Percentiles rank a stretch among this genome's conserved stretches.
Conservation (phyloP, 2,113 vertebrate genomes). For the Phaethon lepturus region DNA sequence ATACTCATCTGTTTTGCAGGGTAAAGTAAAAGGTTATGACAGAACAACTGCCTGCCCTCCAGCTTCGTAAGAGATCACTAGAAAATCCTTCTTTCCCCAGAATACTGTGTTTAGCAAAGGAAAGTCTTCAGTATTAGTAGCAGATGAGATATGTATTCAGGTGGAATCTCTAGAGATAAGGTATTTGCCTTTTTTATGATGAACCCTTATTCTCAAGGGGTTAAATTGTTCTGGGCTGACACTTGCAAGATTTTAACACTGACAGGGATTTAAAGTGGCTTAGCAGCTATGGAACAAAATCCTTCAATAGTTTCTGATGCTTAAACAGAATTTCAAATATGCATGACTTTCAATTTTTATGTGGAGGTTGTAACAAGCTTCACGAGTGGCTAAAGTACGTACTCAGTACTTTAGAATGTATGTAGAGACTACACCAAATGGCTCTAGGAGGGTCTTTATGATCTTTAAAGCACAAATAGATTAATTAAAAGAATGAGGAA, state of each 20-base stretch:
- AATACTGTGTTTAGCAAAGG: background rate
- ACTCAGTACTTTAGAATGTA: background rate
- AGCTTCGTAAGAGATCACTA: background rate
- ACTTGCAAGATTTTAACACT: slow-evolving; percentile 26
- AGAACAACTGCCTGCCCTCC: background rate
- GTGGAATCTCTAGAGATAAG: background rate
- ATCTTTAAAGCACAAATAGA: slow-evolving; percentile 24
- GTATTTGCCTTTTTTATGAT: background rate
- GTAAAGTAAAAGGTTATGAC: background rate
- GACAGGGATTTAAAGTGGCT: slow-evolving; percentile 39
- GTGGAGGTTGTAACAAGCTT: slow-evolving; percentile 14
- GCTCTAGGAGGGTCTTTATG: background rate
- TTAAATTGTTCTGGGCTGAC: slow-evolving; percentile 23
- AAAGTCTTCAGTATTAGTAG: background rate
- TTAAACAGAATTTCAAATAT: slow-evolving; percentile 41
- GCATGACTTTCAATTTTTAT: slow-evolving; percentile 34
- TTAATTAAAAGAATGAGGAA: background rate
- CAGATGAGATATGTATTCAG: background rate
- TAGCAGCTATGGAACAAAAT: slow-evolving; percentile 34
- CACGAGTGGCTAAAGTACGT: background rate
- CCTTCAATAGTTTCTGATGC: slow-evolving; percentile 15
- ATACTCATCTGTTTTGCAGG: background rate
- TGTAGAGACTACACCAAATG: background rate
- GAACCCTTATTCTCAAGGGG: background rate
- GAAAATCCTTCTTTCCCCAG: background rate